phyloP scores from a whole-genome alignment of 2,797 vertebrate genomes.

The Lepilemur septentrionalis region DNA sequence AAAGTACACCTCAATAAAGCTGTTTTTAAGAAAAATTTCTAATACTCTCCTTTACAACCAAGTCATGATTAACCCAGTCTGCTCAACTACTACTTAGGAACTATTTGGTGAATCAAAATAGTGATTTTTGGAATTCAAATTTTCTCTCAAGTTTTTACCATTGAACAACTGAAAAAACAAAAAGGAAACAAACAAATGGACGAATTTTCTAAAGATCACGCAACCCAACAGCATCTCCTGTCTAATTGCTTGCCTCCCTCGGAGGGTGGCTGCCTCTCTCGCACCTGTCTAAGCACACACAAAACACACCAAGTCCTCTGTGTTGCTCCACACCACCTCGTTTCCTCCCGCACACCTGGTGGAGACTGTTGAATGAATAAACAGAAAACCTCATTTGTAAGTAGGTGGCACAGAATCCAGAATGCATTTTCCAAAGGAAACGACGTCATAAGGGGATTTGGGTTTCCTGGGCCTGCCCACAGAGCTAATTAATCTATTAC shows the following conservation, averaged over 20 bases:
- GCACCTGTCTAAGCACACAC: conserved; percentile 13
- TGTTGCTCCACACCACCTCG: neutral
- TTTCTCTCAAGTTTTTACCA: neutral
- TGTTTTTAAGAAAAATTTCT: neutral
- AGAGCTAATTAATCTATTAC: conserved; percentile 30
- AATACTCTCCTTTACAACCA: neutral
- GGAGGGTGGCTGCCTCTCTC: neutral
- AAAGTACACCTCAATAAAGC: neutral
- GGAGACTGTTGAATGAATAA: conserved; percentile 60
- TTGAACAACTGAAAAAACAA: conserved; percentile 1
- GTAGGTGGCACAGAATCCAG: conserved; percentile 65
- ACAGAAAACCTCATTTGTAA: conserved; percentile 61
- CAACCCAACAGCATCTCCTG: neutral
- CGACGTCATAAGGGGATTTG: conserved; percentile 38
- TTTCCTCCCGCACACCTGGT: conserved; percentile 43
- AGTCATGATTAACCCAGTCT: neutral
- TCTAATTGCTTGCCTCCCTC: neutral
- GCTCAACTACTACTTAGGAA: neutral
- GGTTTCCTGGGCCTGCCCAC: conserved; percentile 51
- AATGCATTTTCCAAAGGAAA: conserved; percentile 74
- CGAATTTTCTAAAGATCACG: neutral
- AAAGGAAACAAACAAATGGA: neutral
- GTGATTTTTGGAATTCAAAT: conserved; percentile 1
- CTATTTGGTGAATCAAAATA: neutral
- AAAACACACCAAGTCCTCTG: neutral